Evolutionary conservation across 2,113 vertebrate genomes (phyloP).

Genomic region (Coreoperca whiteheadi): DNA sequence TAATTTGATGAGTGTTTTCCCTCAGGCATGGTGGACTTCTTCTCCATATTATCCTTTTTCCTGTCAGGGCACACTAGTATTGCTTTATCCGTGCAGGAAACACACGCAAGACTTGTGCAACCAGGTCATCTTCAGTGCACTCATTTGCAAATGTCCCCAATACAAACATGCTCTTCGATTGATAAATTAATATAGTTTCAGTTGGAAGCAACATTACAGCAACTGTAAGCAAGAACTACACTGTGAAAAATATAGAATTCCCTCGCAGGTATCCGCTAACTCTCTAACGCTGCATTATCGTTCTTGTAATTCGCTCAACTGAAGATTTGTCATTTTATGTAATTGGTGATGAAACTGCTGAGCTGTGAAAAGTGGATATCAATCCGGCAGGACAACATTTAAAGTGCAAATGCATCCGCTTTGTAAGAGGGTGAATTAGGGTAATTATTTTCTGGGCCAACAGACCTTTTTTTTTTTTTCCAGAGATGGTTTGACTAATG

Average conservation of each 20-base stretch:
- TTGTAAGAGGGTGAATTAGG: not conserved
- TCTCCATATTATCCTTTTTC: constrained; percentile 3
- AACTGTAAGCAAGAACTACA: not conserved
- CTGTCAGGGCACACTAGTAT: not conserved
- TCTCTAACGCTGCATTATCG: not conserved
- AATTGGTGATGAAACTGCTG: not conserved
- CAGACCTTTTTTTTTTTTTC: not conserved
- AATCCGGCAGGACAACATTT: constrained; percentile 1
- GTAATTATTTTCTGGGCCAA: not conserved
- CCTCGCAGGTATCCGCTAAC: not conserved
- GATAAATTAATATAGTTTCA: not conserved
- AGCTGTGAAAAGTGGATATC: not conserved
- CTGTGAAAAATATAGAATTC: not conserved
- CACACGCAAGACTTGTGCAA: not conserved
- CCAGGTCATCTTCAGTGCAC: not conserved
- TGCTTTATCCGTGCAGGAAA: not conserved
- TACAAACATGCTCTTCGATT: not conserved
- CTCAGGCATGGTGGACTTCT: not conserved
- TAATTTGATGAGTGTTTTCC: constrained; percentile 38
- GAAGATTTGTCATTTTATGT: not conserved
- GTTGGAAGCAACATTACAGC: not conserved
- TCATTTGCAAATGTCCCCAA: not conserved
- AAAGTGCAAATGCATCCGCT: constrained; percentile 20
- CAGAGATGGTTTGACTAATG: not conserved
- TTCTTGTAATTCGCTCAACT: not conserved